Conservation (phyloP, 92 coral and sea anemone genomes). For the Ricordea florida region DNA sequence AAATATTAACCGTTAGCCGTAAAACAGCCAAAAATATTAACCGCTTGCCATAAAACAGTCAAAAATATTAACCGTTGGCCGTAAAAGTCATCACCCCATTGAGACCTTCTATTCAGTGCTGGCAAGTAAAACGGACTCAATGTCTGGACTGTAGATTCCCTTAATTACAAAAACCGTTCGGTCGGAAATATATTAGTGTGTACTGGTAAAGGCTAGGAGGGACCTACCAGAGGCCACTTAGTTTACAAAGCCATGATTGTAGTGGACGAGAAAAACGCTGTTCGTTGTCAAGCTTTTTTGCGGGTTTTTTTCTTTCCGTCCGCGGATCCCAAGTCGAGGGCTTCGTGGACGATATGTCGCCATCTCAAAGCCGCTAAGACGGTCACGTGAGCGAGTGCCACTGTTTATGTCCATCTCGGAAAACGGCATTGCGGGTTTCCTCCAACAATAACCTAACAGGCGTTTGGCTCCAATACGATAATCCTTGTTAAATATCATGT, state of each 20-base stretch:
- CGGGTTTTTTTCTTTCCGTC: neutral
- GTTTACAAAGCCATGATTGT: neutral
- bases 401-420: neutral
- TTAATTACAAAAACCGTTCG: no score
- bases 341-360: neutral
- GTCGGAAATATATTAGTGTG: no score
- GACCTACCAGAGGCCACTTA: no score
- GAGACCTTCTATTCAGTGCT: no score
- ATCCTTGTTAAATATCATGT: slow-evolving; percentile 44
- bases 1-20: no score
- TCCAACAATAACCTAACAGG: neutral
- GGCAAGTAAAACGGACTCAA: no score
- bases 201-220: no score
- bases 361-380: neutral
- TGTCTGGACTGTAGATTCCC: no score
- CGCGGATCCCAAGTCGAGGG: neutral
- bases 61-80: no score
- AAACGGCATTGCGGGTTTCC: neutral
- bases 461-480: slow-evolving; percentile 26
- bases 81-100: no score
- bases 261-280: neutral
- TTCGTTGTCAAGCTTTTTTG: neutral
- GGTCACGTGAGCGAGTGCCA: neutral
- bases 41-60: no score
- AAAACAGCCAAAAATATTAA: no score